A percentile compares a stretch with the other conserved stretches of the same genome.
These are phyloP conservation scores for Myrmecobius fasciatus DNA, from an alignment of 2,113 vertebrate genomes.

Conservation along the genomic window DNA sequence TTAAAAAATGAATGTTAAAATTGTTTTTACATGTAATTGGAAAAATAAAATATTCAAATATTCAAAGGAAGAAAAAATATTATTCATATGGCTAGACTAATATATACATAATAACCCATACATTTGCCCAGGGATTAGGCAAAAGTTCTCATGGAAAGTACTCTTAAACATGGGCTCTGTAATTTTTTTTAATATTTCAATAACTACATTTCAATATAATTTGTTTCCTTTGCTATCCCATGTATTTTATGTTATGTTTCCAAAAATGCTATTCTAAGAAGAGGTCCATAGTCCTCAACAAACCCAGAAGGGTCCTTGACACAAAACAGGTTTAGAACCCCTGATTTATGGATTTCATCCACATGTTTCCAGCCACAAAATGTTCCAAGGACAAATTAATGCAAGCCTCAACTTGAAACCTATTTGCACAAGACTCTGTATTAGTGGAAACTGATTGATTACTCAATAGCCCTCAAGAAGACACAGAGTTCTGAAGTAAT, in stretches of 20 bases:
- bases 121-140: not conserved
- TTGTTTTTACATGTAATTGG: not conserved
- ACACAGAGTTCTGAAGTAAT: not conserved
- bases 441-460: not conserved
- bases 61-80: not conserved
- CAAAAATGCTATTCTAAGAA: not conserved
- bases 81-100: not conserved
- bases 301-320: not conserved
- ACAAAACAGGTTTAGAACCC: not conserved
- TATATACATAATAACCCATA: not conserved
- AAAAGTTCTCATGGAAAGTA: not conserved
- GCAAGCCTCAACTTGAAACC: not conserved
- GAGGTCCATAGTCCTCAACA: not conserved
- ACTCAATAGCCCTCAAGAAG: not conserved
- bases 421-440: not conserved
- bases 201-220: not conserved
- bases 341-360: not conserved
- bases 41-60: not conserved
- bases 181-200: not conserved
- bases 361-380: not conserved
- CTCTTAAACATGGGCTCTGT: not conserved
- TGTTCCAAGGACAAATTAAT: not conserved
- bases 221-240: not conserved
- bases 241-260: not conserved
- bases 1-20: not conserved